Evolutionary conservation across 2,113 vertebrate genomes (phyloP).

Genomic region (Semicossyphus pulcher): DNA sequence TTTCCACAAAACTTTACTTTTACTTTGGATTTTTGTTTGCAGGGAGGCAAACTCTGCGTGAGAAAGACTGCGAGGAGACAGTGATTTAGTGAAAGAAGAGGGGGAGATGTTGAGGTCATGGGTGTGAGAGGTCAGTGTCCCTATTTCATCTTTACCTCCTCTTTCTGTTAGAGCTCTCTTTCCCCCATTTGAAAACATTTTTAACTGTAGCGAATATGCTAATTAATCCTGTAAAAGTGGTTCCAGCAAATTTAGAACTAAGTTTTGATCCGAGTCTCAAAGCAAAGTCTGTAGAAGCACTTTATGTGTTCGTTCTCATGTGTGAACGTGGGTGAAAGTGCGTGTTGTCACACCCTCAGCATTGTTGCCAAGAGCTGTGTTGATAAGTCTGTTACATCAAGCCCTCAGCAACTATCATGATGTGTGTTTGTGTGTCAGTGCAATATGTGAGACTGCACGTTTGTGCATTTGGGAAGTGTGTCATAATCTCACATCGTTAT

Average conservation of each 20-base stretch:
- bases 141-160: conserved; percentile 15
- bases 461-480: neutral
- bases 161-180: conserved; percentile 20
- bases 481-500: conserved; percentile 4
- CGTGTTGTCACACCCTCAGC: conserved; percentile 8
- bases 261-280: neutral
- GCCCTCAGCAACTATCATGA: conserved; percentile 1
- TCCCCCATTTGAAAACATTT: conserved; percentile 40
- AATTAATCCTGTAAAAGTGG: conserved; percentile 16
- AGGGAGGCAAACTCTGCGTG: neutral
- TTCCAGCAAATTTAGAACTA: no score
- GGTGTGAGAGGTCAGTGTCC: no score
- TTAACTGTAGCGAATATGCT: conserved; percentile 25
- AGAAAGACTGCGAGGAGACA: conserved; percentile 4
- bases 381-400: conserved; percentile 23
- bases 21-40: conserved; percentile 1
- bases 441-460: neutral
- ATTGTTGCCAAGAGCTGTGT: conserved; percentile 9
- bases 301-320: neutral
- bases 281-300: neutral
- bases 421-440: conserved; percentile 4
- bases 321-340: conserved; percentile 11
- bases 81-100: conserved; percentile 16
- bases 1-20: conserved; percentile 31
- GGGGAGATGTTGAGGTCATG: conserved; percentile 5